These are phyloP conservation scores for Platichthys flesus DNA, from an alignment of 2,113 vertebrate genomes.

Conservation along the genomic window DNA sequence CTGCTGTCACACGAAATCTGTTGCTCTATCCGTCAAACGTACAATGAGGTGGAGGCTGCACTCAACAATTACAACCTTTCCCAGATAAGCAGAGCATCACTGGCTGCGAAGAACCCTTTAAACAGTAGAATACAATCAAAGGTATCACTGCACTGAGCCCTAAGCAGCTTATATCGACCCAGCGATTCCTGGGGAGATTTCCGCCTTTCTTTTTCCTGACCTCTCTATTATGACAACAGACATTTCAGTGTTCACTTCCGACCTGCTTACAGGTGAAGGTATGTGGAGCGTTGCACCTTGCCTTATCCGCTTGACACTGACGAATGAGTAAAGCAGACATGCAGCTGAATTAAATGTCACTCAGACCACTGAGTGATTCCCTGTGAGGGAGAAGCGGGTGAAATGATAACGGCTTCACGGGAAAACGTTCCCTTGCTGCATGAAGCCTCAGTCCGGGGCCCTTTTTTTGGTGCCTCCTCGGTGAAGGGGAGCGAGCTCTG, in stretches of 20 bases:
- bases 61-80: conserved; percentile 46
- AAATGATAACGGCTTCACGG: conserved; percentile 11
- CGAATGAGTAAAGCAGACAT: conserved; percentile 33
- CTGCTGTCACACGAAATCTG: conserved; percentile 56
- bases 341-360: conserved; percentile 55
- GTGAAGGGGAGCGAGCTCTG: conserved; percentile 26
- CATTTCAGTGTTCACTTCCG: conserved; percentile 35
- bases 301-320: conserved; percentile 6
- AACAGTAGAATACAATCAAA: conserved; percentile 26
- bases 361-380: conserved; percentile 40
- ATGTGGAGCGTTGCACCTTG: neutral
- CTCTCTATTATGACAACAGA: conserved; percentile 33
- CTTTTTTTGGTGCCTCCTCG: conserved; percentile 15
- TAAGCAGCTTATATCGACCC: conserved; percentile 13
- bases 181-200: conserved; percentile 12
- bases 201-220: conserved; percentile 24
- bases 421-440: neutral
- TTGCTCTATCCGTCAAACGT: conserved; percentile 56
- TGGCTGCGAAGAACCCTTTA: conserved; percentile 26
- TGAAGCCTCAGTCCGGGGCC: conserved; percentile 8
- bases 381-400: conserved; percentile 26
- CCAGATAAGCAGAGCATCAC: conserved; percentile 50
- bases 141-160: conserved; percentile 4
- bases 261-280: conserved; percentile 13
- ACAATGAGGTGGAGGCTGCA: conserved; percentile 41